Evolutionary conservation across 1,140 invertebrate genomes (phyloP), one percentile per base, ranked within the genome.

Genomic region (Hestina assimilis): DNA sequence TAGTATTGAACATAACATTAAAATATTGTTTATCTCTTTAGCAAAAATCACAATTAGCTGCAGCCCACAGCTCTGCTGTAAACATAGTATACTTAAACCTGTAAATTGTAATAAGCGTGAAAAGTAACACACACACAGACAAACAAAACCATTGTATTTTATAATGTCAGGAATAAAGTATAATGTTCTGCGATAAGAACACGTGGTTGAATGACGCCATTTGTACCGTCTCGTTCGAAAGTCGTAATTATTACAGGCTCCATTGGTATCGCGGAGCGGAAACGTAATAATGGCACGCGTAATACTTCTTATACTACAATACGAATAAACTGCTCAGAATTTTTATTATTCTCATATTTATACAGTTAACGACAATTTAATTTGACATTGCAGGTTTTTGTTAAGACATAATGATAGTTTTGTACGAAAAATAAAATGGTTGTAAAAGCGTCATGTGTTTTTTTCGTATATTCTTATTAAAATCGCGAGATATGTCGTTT

Each of bases 181-280:
- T 42, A 12, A 14, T 12, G 17, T 23, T 42, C 40, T 24, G 40
- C 19, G 17, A 41, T 41, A 19, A 3, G 14, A 19, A n/a, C 17
- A 20, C 2, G 40, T 23, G 20, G 3, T 1, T 20, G 8, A 35
- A 35, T 7, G 31, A 3, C 8, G 19, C 40, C 21, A 14, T 42
- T 42, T 42, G 23, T 23, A 42, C 8, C 3, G 0, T 24, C 12
- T 14, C 40, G 40, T 42, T 42, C 8, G 23, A 12, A 42, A 24
- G n/a, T 41, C 38, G 38, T 42, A 24, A 42, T 42, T 42, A 42
- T 42, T 42, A 42, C 19, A 14, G 20, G 23, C 20, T 42, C 40
- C 14, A 35, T 21, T n/a, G 21, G 19, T 7, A 9, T 24, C 6
- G 23, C 20, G 23, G 7, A 11, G 19, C 6, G n/a, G 40, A 23